Base-by-base conservation (phyloP, 2,113 vertebrate species). In the Copsychus sechellarum region DNA sequence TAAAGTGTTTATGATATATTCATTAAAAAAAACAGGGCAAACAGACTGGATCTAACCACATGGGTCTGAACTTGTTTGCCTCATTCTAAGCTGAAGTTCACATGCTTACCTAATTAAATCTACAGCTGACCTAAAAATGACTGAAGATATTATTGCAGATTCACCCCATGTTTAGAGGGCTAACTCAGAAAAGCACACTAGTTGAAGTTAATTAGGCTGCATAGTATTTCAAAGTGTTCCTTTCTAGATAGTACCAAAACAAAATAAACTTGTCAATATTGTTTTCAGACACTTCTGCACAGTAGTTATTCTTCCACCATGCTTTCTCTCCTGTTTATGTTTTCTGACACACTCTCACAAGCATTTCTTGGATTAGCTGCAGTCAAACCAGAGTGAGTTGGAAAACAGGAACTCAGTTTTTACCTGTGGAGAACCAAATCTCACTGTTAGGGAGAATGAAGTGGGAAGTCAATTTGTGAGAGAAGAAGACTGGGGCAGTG, bases 21-120 rank as follows among this genome's bases (percentile, higher is more conserved):
- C 4, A 26, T 29, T 88, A 16, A n/a, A 58, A 93, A 96, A 92
- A 86, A 5, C 25, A 65, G 29, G 8, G 15, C 51, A 50, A 85
- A 24, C 48, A 77, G 66, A 15, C n/a, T 54, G 58, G 5, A 45
- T 88, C 28, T 86, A 80, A 61, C n/a, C 42, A 65, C 31, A 33
- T 31, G 67, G 50, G 16, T 90, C 67, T 81, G 67, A 90, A 82
- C 42, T 70, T 73, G 20, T 83, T 92, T 94, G 58, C 5, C 33
- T 93, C 33, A n/a, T 92, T 94, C 58, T 73, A 77, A 66, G 38
- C 9, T 66, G 67, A 93, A 42, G 34, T 73, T 88, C 34, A 24
- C 57, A 40, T 42, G 34, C 58, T 86, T 90, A 65, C 58, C 50
- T 85, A 83, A 62, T 73, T 54, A 94, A 83, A 73, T 54, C 36